Conservation (phyloP, 2,888 invertebrate genomes). For the Saturnia japonica region DNA sequence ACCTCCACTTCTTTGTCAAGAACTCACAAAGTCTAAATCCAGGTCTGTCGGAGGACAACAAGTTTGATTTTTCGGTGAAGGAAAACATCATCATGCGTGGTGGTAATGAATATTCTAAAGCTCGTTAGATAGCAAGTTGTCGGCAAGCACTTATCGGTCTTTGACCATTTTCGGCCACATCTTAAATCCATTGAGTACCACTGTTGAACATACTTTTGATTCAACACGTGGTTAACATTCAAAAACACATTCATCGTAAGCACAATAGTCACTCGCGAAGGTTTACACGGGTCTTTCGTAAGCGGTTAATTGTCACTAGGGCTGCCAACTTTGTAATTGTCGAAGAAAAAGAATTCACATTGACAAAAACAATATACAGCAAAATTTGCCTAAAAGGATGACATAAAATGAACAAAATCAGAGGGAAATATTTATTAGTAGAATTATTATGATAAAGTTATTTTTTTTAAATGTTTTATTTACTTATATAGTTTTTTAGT, state of each 20-base stretch:
- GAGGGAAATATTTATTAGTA: too few relatives aligned
- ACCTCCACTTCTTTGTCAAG: too few relatives aligned
- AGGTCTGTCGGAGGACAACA: too few relatives aligned
- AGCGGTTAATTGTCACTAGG: not conserved
- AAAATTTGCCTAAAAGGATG: too few relatives aligned
- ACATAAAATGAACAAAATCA: too few relatives aligned
- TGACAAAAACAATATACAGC: not conserved
- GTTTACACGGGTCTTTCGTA: constrained; percentile 1
- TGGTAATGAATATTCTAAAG: not conserved
- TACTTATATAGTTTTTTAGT: too few relatives aligned
- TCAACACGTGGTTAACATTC: not conserved
- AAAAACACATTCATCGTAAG: not conserved
- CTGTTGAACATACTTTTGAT: not conserved
- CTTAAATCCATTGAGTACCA: not conserved
- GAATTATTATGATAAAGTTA: too few relatives aligned
- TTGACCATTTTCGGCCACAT: not conserved
- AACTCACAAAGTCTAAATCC: too few relatives aligned
- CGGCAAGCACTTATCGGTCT: not conserved
- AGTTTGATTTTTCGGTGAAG: too few relatives aligned
- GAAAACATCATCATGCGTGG: too few relatives aligned
- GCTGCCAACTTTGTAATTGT: not conserved
- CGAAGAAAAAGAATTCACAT: not conserved
- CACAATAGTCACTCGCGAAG: not conserved
- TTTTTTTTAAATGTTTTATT: too few relatives aligned
- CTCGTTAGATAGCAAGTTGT: not conserved